Evolutionary conservation across 2,797 vertebrate genomes (phyloP).

Genomic region (Premnoplex brunnescens): DNA sequence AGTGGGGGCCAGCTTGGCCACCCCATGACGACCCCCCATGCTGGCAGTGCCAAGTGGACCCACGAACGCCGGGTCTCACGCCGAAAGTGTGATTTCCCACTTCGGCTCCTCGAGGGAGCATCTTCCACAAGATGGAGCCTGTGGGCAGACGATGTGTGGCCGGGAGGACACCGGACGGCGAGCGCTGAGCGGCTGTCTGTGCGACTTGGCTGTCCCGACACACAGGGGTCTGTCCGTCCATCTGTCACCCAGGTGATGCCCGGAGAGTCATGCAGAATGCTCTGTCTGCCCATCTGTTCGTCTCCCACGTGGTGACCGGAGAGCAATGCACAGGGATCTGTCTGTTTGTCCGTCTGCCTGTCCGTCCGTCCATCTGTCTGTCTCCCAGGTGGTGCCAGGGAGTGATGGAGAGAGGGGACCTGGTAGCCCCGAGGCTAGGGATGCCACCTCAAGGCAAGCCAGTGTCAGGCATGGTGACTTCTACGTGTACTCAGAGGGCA

Average conservation of each 20-base stretch:
- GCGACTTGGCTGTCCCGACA: rapidly evolving
- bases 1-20: not conserved
- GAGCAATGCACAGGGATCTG: rapidly evolving
- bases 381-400: not conserved
- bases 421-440: not conserved
- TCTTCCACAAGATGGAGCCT: slow-evolving; percentile 61
- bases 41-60: rapidly evolving
- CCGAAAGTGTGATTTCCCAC: not conserved
- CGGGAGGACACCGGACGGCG: rapidly evolving
- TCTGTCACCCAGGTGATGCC: not conserved
- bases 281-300: not conserved
- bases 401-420: not conserved
- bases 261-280: rapidly evolving
- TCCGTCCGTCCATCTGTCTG: not conserved
- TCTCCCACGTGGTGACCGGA: not conserved
- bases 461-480: not conserved
- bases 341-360: not conserved
- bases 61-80: rapidly evolving
- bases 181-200: rapidly evolving
- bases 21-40: rapidly evolving
- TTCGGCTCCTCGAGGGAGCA: not conserved
- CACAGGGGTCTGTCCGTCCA: not conserved
- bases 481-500: not conserved
- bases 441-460: not conserved
- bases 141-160: not conserved